Base-by-base conservation (phyloP, 2,888 invertebrate genomes). In the Latrodectus hesperus region DNA sequence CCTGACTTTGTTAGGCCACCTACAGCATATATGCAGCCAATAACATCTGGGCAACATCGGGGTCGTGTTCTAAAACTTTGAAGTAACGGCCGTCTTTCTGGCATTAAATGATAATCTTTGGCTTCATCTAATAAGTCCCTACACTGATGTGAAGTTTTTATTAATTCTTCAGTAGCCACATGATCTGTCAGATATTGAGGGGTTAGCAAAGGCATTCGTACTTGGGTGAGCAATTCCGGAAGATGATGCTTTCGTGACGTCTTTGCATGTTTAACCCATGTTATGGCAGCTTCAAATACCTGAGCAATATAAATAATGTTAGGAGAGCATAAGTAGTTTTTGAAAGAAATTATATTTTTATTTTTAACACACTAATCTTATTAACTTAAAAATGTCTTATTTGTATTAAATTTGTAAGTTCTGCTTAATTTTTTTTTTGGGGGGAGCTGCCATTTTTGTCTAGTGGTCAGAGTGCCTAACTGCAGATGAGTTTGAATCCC, bases 101-200 rank as follows among this genome's bases (percentile, higher is more conserved):
- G 97, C 94, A 97, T 95, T 85, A 97, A 93, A 92, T 97, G 96
- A 92, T 96, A 97, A 91, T 97, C 96, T 91, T 96, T 94, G 0
- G 97, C 97, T 92, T 97, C 97, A 92, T 97, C 97, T 78, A 97
- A 92, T 73, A 97, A 93, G 93, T 97, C 96, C 90, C 96, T 94
- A 93, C 96, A 96, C 91, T 95, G 95, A 91, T 96, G 95, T 49
- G 96, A 96, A 68, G 94, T 94, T 90, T 95, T 94, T 89, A 97
- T 95, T 6, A 96, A 93, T 90, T 95, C 95, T 92, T 96, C 96
- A 22, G 95, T 95, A 3, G 96, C 95, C 16, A 97, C 96, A 80
- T 95, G 93, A 93, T 97, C 96, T 5, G 96, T 95, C 74, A 97
- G 93, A 92, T 95, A 97, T 90, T 96, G 95, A 0, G 97, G 96